phyloP scores from a whole-genome alignment of 2,888 invertebrate species.

The Chymomyza caudatula region DNA sequence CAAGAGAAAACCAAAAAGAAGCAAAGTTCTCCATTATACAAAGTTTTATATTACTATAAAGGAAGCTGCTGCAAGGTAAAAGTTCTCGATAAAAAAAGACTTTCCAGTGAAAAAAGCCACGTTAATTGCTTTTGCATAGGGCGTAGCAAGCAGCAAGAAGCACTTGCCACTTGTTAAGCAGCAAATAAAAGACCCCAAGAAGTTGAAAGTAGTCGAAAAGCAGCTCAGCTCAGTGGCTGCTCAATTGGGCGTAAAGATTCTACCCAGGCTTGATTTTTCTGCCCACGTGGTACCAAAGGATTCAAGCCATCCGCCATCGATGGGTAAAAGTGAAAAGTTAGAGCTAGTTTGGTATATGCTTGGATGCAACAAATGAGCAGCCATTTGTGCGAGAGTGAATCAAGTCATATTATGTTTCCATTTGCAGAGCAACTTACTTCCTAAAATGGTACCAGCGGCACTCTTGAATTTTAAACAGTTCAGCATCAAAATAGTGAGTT shows the following conservation, averaged over 20 bases:
- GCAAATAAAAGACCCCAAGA: neutral
- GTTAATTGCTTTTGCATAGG: constrained; percentile 63
- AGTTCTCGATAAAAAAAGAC: constrained; percentile 5
- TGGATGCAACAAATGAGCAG: no score
- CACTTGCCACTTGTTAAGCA: constrained; percentile 31
- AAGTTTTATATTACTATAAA: constrained; percentile 23
- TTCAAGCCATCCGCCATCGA: neutral
- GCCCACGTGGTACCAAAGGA: neutral
- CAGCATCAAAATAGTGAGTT: no score
- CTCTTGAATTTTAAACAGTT: neutral
- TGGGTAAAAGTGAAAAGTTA: neutral
- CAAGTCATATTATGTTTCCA: neutral
- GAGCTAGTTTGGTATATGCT: neutral
- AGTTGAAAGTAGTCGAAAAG: constrained; percentile 4
- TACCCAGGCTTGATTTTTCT: constrained; percentile 45
- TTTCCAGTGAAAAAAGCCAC: constrained; percentile 34
- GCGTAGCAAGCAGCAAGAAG: constrained; percentile 21
- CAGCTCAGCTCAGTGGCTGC: constrained; percentile 45
- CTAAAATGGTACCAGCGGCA: neutral
- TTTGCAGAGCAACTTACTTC: neutral
- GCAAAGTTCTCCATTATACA: constrained; percentile 31
- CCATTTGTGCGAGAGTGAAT: no score
- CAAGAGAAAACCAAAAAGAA: neutral
- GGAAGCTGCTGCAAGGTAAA: constrained; percentile 20
- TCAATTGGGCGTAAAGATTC: constrained; percentile 60